Conservation (phyloP, 2,113 vertebrate species). For the Psammodynastes pulverulentus region DNA sequence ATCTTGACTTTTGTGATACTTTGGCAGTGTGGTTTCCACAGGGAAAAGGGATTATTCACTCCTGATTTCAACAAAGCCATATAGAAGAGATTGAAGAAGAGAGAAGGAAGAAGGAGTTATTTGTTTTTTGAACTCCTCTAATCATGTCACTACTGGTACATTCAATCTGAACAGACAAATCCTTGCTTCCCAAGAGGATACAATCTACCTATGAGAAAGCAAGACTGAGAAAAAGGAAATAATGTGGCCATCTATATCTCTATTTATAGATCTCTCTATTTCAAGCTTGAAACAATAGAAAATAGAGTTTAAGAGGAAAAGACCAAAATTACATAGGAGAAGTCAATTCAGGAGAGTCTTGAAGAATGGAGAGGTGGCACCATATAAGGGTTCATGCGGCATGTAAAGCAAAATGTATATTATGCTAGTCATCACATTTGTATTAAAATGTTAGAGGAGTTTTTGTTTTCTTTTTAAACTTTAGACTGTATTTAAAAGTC, state of each 20-base stretch:
- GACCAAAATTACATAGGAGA: background rate
- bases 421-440: background rate
- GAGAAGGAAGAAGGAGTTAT: background rate
- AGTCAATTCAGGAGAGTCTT: background rate
- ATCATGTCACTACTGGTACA: background rate
- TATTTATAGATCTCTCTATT: background rate
- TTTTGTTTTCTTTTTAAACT: background rate
- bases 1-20: background rate
- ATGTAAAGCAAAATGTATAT: background rate
- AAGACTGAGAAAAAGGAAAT: background rate
- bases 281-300: background rate
- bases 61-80: background rate
- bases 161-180: background rate
- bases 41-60: background rate
- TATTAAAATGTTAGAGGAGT: background rate
- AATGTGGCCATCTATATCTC: background rate
- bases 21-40: background rate
- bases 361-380: background rate
- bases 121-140: background rate
- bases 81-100: background rate
- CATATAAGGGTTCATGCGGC: background rate
- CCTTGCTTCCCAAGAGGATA: background rate
- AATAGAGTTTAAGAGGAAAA: background rate
- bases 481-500: background rate
- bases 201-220: background rate